These are phyloP conservation scores for Ceryle rudis DNA, from an alignment of 2,797 vertebrate genomes.

Conservation along the genomic window DNA sequence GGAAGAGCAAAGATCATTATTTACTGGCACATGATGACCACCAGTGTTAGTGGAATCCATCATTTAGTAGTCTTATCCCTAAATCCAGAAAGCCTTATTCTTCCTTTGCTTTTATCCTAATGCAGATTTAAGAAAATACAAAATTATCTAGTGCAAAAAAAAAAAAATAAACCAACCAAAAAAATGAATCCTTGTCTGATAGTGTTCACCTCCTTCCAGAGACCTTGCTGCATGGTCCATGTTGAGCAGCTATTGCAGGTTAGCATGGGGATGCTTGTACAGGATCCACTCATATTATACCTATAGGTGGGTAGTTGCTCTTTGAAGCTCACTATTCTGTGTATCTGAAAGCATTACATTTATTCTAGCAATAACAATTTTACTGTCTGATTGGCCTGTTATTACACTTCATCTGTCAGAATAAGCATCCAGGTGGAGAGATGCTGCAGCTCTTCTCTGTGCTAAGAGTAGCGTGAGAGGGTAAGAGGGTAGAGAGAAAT, in stretches of 20 bases:
- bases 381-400: neutral
- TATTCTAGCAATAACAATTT: neutral
- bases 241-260: neutral
- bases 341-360: neutral
- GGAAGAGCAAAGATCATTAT: neutral
- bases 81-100: neutral
- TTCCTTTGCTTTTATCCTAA: neutral
- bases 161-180: too few relatives aligned
- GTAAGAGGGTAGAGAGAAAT: neutral
- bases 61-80: neutral
- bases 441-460: neutral
- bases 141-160: neutral
- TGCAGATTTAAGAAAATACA: neutral
- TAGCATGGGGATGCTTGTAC: neutral
- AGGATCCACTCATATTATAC: neutral
- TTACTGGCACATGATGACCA: neutral
- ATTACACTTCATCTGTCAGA: neutral
- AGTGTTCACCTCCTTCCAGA: neutral
- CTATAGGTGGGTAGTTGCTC: neutral
- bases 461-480: neutral
- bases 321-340: fast-evolving
- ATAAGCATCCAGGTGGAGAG: neutral
- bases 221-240: neutral
- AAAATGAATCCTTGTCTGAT: neutral
- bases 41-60: neutral